A percentile compares a stretch with the other conserved stretches of the same genome.
Evolutionary conservation across 2,888 invertebrate genomes (phyloP).

Genomic region (Ochropleura plecta): DNA sequence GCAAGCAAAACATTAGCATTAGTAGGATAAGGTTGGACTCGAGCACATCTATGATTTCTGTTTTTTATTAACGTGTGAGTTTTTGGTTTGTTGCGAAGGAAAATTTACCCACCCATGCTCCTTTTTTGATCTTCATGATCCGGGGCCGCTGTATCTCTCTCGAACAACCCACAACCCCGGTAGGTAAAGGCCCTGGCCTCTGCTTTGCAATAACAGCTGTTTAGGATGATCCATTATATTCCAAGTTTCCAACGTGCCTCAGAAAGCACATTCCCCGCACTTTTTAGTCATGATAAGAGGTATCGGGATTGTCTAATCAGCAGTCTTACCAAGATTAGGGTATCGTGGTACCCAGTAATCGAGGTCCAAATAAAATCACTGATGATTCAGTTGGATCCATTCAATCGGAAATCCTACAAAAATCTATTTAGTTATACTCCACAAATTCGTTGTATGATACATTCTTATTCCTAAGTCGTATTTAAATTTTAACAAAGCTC

Average conservation of each 20-base stretch:
- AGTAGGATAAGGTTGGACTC: constrained; percentile 66
- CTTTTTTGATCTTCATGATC: no score
- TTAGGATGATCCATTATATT: no score
- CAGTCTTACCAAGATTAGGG: neutral
- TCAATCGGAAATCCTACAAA: neutral
- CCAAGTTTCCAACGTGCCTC: no score
- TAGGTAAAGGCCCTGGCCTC: no score
- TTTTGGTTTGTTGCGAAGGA: constrained; percentile 11
- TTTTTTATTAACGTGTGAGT: constrained; percentile 39
- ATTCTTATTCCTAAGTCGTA: no score
- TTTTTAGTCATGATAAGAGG: no score
- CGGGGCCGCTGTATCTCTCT: no score
- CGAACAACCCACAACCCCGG: no score
- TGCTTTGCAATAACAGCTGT: no score
- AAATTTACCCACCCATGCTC: neutral
- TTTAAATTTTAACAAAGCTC: neutral
- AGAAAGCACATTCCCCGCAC: no score
- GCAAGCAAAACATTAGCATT: constrained; percentile 73
- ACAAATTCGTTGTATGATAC: neutral
- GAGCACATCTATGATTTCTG: constrained; percentile 59
- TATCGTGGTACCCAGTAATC: neutral
- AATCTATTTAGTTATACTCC: neutral
- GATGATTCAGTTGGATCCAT: neutral
- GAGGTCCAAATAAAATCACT: neutral
- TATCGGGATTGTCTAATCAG: neutral